Percentiles rank a stretch among this genome's conserved stretches.
Conservation (phyloP, 1,140 invertebrate species). For the Macrostomum lignano region DNA sequence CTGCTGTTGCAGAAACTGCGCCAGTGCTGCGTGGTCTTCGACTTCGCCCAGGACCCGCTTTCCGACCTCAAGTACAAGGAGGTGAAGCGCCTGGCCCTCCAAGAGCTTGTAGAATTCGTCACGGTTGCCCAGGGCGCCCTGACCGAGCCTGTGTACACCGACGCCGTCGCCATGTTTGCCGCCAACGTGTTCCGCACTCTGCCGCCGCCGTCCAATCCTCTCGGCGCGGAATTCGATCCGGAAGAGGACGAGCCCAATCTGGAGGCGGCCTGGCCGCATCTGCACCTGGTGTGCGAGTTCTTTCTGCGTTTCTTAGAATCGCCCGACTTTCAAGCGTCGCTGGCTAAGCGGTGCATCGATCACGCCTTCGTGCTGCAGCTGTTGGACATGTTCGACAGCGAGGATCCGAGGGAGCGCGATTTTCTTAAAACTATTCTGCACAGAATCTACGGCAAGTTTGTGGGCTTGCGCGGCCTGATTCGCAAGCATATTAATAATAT, state of each 20-base stretch:
- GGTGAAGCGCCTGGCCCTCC: slow-evolving; percentile 68
- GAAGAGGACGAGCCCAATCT: slow-evolving; percentile 85
- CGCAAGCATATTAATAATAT: slow-evolving; percentile 84
- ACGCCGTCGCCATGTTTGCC: slow-evolving; percentile 79
- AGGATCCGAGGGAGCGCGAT: slow-evolving; percentile 71
- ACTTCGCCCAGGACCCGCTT: slow-evolving; percentile 68
- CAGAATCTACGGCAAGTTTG: slow-evolving; percentile 78
- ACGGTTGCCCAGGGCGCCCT: slow-evolving; percentile 62
- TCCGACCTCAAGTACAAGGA: slow-evolving; percentile 97
- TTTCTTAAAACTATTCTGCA: slow-evolving; percentile 74
- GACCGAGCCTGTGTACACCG: slow-evolving; percentile 73
- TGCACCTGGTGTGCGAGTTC: slow-evolving; percentile 76
- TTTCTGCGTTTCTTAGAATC: slow-evolving; percentile 66
- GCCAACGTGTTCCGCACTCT: slow-evolving; percentile 76
- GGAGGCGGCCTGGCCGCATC: slow-evolving; percentile 79
- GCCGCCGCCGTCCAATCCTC: slow-evolving; percentile 75
- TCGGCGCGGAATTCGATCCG: slow-evolving; percentile 92
- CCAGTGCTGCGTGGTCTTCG: slow-evolving; percentile 26
- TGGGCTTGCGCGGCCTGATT: slow-evolving; percentile 63
- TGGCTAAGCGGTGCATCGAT: slow-evolving; percentile 57
- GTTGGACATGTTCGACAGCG: slow-evolving; percentile 44
- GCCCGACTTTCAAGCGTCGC: slow-evolving; percentile 54
- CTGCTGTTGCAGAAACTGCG: slow-evolving; percentile 25
- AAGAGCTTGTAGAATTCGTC: slow-evolving; percentile 90
- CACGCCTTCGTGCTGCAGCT: slow-evolving; percentile 46